A percentile compares a stretch with the other conserved stretches of the same genome.
Conservation (phyloP, 37 sponge, comb jelly and placozoan species). For the Theonella swinhoei region DNA sequence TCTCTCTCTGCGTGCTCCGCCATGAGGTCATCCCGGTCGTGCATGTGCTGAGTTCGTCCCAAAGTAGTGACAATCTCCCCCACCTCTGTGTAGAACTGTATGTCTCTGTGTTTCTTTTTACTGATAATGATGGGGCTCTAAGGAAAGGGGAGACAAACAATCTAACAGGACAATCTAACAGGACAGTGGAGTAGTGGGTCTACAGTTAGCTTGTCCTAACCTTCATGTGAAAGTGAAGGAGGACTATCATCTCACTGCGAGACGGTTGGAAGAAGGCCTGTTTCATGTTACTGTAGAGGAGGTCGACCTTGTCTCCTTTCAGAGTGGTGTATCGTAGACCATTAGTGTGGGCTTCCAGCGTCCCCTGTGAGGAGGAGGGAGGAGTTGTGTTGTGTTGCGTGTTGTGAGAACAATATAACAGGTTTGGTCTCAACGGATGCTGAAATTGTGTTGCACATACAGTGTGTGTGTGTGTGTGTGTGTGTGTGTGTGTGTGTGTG, state of each 20-base stretch:
- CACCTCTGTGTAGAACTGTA: conserved; percentile 97
- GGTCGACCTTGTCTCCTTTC: conserved; percentile 90
- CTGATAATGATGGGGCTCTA: conserved; percentile 92
- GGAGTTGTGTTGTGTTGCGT: neutral
- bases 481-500: conserved; percentile 17
- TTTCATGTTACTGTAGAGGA: conserved; percentile 92
- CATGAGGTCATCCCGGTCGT: conserved; percentile 95
- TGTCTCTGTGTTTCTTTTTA: conserved; percentile 95
- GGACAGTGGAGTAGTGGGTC: neutral
- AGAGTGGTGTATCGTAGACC: conserved; percentile 90
- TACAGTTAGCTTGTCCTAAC: conserved; percentile 11
- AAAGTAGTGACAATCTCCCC: conserved; percentile 98
- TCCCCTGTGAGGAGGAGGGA: conserved; percentile 52
- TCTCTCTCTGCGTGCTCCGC: conserved; percentile 99
- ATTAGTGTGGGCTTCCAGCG: conserved; percentile 92
- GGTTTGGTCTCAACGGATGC: neutral
- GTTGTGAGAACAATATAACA: neutral
- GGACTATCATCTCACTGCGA: conserved; percentile 92
- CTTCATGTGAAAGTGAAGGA: conserved; percentile 88
- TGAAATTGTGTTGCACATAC: neutral
- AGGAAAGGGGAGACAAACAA: neutral
- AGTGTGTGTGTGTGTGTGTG: conserved; percentile 27
- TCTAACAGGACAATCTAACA: neutral
- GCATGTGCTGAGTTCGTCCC: conserved; percentile 93
- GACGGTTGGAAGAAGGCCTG: conserved; percentile 99